phyloP scores from a whole-genome alignment of 2,888 invertebrate genomes.

The Agrilus mali region DNA sequence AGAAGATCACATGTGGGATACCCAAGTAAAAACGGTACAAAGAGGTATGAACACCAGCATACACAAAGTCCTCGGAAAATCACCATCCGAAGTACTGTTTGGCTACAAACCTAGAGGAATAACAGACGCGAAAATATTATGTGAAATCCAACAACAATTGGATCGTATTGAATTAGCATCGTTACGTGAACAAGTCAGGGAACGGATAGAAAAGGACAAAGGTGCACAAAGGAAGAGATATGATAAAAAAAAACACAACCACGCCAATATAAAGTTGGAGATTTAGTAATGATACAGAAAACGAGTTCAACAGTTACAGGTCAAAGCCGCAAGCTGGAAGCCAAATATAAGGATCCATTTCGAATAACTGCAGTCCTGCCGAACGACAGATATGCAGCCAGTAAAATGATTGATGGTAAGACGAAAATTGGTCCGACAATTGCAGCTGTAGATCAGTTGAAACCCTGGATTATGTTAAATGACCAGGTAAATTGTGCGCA shows the following conservation, averaged over 20 bases:
- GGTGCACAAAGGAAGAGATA: background rate
- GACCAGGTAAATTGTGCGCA: background rate
- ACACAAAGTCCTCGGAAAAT: too few species aligned
- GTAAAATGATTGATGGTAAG: background rate
- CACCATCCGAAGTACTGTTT: too few species aligned
- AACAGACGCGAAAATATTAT: background rate
- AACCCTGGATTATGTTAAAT: conserved; percentile 1
- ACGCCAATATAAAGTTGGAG: background rate
- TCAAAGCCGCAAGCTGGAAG: background rate
- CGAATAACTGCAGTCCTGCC: background rate
- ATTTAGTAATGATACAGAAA: background rate
- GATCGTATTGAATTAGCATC: background rate
- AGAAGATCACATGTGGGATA: background rate
- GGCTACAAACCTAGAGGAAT: too few species aligned
- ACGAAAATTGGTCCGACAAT: background rate
- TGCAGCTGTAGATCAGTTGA: background rate
- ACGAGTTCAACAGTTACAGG: background rate
- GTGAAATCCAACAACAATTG: background rate
- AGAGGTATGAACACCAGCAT: background rate
- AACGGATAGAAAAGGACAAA: background rate
- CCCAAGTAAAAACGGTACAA: too few species aligned
- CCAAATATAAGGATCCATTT: background rate
- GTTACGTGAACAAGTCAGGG: background rate
- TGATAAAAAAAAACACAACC: background rate
- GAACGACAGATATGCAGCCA: background rate